These are phyloP conservation scores for Spheniscus mendiculus DNA, from an alignment of 2,113 vertebrate species.

Conservation along the genomic window DNA sequence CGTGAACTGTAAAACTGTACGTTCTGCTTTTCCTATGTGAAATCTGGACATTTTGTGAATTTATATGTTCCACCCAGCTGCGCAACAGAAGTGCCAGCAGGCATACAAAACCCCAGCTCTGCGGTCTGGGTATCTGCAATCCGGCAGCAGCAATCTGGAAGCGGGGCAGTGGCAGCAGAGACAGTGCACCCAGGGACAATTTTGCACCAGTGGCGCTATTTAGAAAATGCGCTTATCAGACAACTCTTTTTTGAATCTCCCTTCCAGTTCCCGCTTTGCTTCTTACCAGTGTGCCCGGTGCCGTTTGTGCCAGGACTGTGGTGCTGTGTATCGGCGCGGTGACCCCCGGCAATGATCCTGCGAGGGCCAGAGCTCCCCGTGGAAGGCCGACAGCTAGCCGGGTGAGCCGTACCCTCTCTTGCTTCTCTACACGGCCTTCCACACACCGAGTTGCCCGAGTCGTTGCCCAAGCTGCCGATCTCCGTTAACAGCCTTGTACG, in stretches of 20 bases:
- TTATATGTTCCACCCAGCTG: not conserved
- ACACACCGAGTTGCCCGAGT: rapidly evolving
- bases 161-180: not conserved
- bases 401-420: not conserved
- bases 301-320: not conserved
- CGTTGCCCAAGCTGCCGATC: not conserved
- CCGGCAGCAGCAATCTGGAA: not conserved
- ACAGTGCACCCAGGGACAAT: rapidly evolving
- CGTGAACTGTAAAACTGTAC: not conserved
- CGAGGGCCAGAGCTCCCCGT: rapidly evolving
- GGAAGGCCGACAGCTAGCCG: not conserved
- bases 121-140: not conserved
- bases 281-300: not conserved
- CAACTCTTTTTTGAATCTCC: not conserved
- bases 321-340: rapidly evolving
- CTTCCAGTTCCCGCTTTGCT: not conserved
- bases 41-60: not conserved
- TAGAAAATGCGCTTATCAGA: not conserved
- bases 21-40: not conserved
- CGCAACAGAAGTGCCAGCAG: not conserved
- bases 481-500: not conserved
- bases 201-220: not conserved
- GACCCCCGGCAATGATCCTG: not conserved
- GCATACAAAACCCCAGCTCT: not conserved
- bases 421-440: not conserved